These are phyloP conservation scores for Drosophila saltans DNA, from an alignment of 1,140 invertebrate species.

Conservation along the genomic window DNA sequence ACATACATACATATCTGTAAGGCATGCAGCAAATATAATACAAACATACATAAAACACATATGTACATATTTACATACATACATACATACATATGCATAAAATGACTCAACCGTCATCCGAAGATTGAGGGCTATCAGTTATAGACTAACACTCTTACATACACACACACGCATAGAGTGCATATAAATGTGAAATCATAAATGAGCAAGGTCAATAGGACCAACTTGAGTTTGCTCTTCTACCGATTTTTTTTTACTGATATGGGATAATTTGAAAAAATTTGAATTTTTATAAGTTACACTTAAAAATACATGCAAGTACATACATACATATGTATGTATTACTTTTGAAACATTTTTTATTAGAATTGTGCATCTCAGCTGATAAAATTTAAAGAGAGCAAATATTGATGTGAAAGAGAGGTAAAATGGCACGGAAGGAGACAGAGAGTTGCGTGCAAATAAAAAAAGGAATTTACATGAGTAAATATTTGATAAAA, in stretches of 20 bases:
- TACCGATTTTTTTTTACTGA: background rate
- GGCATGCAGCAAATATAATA: no score
- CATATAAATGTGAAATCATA: slow-evolving; percentile 41
- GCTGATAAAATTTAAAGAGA: background rate
- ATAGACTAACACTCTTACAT: background rate
- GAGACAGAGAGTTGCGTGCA: slow-evolving; percentile 13
- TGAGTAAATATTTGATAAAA: slow-evolving; percentile 61
- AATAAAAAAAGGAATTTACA: slow-evolving; percentile 35
- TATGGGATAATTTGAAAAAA: background rate
- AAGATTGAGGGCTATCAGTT: slow-evolving; percentile 42
- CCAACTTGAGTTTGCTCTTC: background rate
- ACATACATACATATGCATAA: background rate
- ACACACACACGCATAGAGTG: slow-evolving; percentile 9
- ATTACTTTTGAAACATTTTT: no score
- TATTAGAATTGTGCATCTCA: slow-evolving; percentile 1
- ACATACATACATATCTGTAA: background rate
- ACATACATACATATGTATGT: slow-evolving; percentile 2
- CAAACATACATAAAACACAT: background rate
- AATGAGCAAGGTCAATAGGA: slow-evolving; percentile 18
- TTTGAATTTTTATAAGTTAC: no score
- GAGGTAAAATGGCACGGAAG: background rate
- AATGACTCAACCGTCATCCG: background rate
- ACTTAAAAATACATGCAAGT: no score
- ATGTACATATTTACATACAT: background rate
- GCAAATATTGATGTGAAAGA: background rate